A percentile compares a stretch with the other conserved stretches of the same genome.
Conservation (phyloP, 2,888 invertebrate species). For the Eupeodes luniger region DNA sequence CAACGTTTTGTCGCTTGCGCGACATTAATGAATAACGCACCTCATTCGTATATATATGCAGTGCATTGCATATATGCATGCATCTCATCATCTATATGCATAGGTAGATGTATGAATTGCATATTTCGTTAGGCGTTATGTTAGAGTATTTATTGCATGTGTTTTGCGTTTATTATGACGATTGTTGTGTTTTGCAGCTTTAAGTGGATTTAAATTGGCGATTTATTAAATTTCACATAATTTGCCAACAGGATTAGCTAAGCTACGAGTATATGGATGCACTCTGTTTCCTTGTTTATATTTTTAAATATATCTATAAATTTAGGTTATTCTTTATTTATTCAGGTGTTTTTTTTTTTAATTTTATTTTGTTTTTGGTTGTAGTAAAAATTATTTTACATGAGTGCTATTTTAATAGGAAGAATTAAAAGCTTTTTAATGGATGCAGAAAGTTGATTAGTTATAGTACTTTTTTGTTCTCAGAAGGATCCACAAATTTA, state of each 20-base stretch:
- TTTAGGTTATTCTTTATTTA: background rate
- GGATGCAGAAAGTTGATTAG: no score
- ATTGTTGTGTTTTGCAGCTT: slow-evolving; percentile 26
- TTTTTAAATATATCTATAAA: background rate
- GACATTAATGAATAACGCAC: slow-evolving; percentile 73
- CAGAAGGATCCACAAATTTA: no score
- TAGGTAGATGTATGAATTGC: background rate
- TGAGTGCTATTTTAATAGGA: no score
- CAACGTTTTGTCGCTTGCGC: slow-evolving; percentile 50
- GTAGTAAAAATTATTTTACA: no score
- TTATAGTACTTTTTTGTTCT: no score
- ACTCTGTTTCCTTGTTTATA: background rate
- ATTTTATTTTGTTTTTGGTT: background rate
- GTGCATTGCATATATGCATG: slow-evolving; percentile 22
- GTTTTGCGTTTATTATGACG: slow-evolving; percentile 23
- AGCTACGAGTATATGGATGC: background rate
- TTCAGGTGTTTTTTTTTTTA: slow-evolving; percentile 9
- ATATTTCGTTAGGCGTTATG: slow-evolving; percentile 45
- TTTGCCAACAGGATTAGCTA: slow-evolving; percentile 67
- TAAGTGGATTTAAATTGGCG: slow-evolving; percentile 71
- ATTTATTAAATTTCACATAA: slow-evolving; percentile 70
- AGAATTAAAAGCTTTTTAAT: no score
- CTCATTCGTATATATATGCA: slow-evolving; percentile 20
- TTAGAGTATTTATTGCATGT: slow-evolving; percentile 51
- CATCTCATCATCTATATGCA: background rate